These are phyloP conservation scores for Psylliodes chrysocephalus DNA, from an alignment of 2,888 invertebrate species.

Conservation along the genomic window DNA sequence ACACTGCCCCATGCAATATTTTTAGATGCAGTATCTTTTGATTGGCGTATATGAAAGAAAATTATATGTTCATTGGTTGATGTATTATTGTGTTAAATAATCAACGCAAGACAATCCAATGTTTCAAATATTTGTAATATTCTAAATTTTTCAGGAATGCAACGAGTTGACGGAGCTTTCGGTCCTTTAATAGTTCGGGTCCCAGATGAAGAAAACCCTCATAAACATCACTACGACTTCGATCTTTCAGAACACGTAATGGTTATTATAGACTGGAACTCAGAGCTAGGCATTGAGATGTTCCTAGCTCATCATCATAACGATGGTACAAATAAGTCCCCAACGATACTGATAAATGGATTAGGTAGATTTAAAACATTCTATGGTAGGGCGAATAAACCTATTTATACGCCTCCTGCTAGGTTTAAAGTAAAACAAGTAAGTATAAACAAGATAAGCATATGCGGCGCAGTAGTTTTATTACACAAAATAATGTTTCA, in stretches of 20 bases:
- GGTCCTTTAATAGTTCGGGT: constrained; percentile 81
- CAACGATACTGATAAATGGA: constrained; percentile 85
- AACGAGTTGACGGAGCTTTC: constrained; percentile 87
- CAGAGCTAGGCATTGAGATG: constrained; percentile 75
- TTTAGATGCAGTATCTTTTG: too few relatives aligned
- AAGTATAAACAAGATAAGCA: too few relatives aligned
- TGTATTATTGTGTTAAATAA: too few relatives aligned
- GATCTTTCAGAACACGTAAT: constrained; percentile 82
- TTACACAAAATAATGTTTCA: too few relatives aligned
- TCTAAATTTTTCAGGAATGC: constrained; percentile 73
- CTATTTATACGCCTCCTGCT: constrained; percentile 69
- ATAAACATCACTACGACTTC: constrained; percentile 77
- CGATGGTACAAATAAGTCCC: constrained; percentile 83
- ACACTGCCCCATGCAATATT: too few relatives aligned
- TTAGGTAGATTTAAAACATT: constrained; percentile 72
- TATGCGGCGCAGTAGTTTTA: too few relatives aligned
- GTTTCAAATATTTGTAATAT: too few relatives aligned
- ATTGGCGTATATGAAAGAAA: too few relatives aligned
- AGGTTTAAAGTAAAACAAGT: constrained; percentile 77
- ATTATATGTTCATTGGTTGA: too few relatives aligned
- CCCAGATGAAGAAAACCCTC: constrained; percentile 72
- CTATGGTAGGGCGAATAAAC: constrained; percentile 14
- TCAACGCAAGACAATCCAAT: too few relatives aligned
- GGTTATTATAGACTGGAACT: constrained; percentile 85
- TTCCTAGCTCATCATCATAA: constrained; percentile 88